These are phyloP conservation scores for Actias luna DNA, from an alignment of 2,888 invertebrate species.

Conservation along the genomic window DNA sequence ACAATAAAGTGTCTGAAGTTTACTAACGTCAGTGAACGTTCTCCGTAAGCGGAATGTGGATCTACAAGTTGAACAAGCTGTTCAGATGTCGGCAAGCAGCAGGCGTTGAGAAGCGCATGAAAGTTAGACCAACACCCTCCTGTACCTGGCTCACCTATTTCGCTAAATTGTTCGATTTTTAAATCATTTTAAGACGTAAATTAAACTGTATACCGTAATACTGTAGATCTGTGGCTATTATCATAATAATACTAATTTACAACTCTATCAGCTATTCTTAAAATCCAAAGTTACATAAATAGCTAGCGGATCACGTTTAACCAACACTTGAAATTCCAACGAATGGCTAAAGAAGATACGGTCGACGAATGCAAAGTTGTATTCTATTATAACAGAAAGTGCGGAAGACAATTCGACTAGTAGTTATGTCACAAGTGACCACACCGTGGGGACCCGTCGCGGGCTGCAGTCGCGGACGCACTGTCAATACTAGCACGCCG, in stretches of 20 bases:
- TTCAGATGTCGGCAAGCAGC: constrained; percentile 69
- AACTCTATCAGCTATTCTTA: background rate
- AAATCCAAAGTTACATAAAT: constrained; percentile 3
- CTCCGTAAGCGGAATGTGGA: constrained; percentile 54
- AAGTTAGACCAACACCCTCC: constrained; percentile 57
- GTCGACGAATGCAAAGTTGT: constrained; percentile 13
- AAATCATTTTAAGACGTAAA: background rate
- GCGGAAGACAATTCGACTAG: constrained; percentile 23
- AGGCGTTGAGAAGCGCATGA: constrained; percentile 63
- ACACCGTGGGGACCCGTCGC: constrained; percentile 53
- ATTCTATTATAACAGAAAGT: constrained; percentile 20
- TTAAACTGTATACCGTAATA: background rate
- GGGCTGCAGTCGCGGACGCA: constrained; percentile 63
- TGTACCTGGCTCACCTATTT: constrained; percentile 43
- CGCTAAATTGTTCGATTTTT: background rate
- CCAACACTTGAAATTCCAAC: constrained; percentile 16
- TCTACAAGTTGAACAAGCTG: constrained; percentile 61
- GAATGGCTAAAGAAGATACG: constrained; percentile 22
- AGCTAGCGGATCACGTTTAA: constrained; percentile 6
- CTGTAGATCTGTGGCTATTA: background rate
- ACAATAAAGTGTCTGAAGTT: constrained; percentile 30
- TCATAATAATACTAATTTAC: background rate
- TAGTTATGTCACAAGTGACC: constrained; percentile 28
- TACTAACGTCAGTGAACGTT: constrained; percentile 72
- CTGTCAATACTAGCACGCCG: constrained; percentile 57